A percentile compares a stretch with the other conserved stretches of the same genome.
Evolutionary conservation across 2,113 vertebrate genomes (phyloP).

Genomic region (Xyliphius kryptos): DNA sequence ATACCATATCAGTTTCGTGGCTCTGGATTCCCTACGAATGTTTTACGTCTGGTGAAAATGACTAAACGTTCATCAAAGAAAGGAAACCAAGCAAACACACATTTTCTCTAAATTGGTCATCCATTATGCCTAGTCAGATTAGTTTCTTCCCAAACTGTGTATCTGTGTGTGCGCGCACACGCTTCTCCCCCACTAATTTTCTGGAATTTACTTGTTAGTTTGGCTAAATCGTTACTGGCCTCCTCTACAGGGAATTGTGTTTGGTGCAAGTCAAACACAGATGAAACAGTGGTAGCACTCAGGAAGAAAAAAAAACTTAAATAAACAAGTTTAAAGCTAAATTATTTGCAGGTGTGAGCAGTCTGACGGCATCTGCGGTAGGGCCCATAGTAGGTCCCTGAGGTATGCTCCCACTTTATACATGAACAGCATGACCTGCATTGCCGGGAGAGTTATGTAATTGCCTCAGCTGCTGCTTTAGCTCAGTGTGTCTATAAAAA

Average conservation of each 20-base stretch:
- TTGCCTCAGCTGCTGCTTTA: conserved; percentile 29
- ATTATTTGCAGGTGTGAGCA: conserved; percentile 43
- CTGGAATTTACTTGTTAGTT: conserved; percentile 38
- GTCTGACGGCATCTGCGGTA: conserved; percentile 23
- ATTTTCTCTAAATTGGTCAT: conserved; percentile 31
- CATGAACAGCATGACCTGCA: conserved; percentile 13
- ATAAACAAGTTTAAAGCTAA: conserved; percentile 40
- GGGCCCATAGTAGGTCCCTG: conserved; percentile 16
- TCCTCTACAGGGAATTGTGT: conserved; percentile 33
- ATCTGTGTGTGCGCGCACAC: conserved; percentile 7
- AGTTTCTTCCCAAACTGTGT: background rate
- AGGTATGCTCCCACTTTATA: conserved; percentile 14
- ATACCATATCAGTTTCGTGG: too few relatives aligned
- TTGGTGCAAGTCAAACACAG: conserved; percentile 30
- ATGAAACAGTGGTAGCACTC: conserved; percentile 42
- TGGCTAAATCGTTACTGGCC: conserved; percentile 25
- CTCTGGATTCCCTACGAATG: too few relatives aligned
- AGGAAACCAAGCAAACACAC: conserved; percentile 2
- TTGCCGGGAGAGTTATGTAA: conserved; percentile 30
- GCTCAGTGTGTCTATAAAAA: conserved; percentile 6
- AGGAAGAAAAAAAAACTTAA: conserved; percentile 26
- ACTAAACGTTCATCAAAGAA: background rate
- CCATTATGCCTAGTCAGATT: conserved; percentile 21
- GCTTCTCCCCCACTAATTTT: conserved; percentile 31
- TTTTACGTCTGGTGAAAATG: too few relatives aligned